A percentile compares a stretch with the other conserved stretches of the same genome.
Conservation (phyloP, 23 tunicate genomes). For the Halocynthia aurantium region DNA sequence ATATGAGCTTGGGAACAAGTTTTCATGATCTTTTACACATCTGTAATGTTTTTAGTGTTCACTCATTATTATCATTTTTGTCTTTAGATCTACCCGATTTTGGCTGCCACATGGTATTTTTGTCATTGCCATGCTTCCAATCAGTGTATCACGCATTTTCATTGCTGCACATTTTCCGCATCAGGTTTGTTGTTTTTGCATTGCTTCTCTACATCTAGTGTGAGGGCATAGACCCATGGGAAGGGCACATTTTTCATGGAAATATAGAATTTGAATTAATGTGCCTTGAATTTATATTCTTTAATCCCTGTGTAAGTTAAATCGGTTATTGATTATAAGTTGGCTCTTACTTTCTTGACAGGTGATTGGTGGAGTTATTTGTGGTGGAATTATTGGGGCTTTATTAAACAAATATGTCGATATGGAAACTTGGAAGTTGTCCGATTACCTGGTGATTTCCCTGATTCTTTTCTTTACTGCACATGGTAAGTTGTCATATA, state of each 20-base stretch:
- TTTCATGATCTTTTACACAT: no score
- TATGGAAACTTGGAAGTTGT: neutral
- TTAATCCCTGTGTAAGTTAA: no score
- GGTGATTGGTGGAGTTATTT: slow-evolving; percentile 4
- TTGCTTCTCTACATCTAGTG: no score
- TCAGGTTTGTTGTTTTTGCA: slow-evolving; percentile 14
- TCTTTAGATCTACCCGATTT: no score
- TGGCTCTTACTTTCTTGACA: neutral
- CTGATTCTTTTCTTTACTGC: neutral
- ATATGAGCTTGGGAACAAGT: no score
- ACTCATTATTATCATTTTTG: no score
- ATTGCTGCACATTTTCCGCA: slow-evolving; percentile 12
- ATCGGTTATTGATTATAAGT: neutral
- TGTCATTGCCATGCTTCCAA: slow-evolving; percentile 1
- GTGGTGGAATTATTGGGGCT: neutral
- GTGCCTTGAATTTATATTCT: no score
- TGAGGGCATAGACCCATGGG: no score
- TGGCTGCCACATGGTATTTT: neutral
- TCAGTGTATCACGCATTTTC: neutral
- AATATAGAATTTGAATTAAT: no score
- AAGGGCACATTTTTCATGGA: no score
- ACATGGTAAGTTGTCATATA: neutral
- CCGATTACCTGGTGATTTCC: neutral
- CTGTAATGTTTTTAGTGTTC: no score
- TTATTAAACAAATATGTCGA: neutral